Percentiles rank a stretch among this genome's conserved stretches.
Evolutionary conservation across 1,140 invertebrate genomes (phyloP).

Genomic region (Heliconius hermathena): DNA sequence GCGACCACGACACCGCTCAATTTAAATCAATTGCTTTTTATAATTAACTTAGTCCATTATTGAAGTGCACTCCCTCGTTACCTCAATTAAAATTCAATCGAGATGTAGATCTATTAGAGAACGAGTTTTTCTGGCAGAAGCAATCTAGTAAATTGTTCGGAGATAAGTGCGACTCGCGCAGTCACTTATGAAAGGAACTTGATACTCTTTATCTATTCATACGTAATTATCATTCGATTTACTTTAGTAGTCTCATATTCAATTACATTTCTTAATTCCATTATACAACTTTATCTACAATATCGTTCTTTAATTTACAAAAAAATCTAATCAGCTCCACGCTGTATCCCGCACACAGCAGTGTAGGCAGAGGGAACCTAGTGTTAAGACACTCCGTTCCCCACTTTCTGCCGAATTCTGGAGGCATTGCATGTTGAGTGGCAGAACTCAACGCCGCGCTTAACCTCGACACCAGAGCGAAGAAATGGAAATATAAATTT

Average conservation of each 20-base stretch:
- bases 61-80: constrained; percentile 63
- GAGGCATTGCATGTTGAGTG: no score
- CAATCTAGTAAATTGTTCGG: constrained; percentile 64
- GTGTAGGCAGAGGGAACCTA: no score
- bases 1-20: constrained; percentile 71
- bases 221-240: constrained; percentile 28
- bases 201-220: constrained; percentile 21
- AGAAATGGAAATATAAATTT: no score
- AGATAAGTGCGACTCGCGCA: constrained; percentile 52
- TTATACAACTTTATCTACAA: constrained; percentile 21
- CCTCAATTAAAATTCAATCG: constrained; percentile 39
- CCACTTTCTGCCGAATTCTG: no score
- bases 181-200: constrained; percentile 32
- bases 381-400: no score
- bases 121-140: constrained; percentile 67
- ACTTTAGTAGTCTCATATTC: constrained; percentile 30
- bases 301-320: constrained; percentile 19
- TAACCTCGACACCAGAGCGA: no score
- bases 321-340: neutral
- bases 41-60: constrained; percentile 79
- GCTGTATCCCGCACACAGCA: no score
- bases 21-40: constrained; percentile 81
- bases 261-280: constrained; percentile 24
- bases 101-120: constrained; percentile 57
- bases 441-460: no score